Conservation (phyloP, 1,140 invertebrate genomes). For the Geopemphigus sp. region DNA sequence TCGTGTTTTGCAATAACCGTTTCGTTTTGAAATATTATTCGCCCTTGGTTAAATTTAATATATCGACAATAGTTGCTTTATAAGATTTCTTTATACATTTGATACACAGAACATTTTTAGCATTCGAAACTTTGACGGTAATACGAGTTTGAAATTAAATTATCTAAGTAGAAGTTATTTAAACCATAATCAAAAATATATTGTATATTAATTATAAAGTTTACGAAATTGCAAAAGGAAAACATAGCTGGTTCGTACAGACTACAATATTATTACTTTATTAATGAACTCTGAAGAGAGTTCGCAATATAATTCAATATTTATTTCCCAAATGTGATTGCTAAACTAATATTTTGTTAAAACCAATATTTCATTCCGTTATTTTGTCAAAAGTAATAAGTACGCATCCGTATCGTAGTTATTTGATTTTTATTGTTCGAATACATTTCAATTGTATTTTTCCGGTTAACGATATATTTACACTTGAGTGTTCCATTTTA, state of each 20-base stretch:
- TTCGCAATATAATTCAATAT: neutral
- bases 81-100: no score
- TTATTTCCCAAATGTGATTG: neutral
- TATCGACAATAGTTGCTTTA: neutral
- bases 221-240: no score
- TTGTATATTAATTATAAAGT: no score
- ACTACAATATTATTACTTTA: no score
- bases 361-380: neutral
- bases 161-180: no score
- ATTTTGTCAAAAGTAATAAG: neutral
- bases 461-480: constrained; percentile 25
- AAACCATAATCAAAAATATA: no score
- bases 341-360: neutral
- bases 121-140: no score
- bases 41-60: neutral
- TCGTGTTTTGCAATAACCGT: neutral
- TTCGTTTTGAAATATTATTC: neutral
- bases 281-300: no score
- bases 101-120: no score
- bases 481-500: constrained; percentile 18
- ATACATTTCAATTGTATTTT: constrained; percentile 19
- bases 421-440: neutral
- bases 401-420: neutral
- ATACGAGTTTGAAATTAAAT: no score
- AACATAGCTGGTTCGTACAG: no score